Percentiles rank a stretch among this genome's conserved stretches.
Conservation (phyloP, 2,113 vertebrate genomes). For the Delphinus delphis region DNA sequence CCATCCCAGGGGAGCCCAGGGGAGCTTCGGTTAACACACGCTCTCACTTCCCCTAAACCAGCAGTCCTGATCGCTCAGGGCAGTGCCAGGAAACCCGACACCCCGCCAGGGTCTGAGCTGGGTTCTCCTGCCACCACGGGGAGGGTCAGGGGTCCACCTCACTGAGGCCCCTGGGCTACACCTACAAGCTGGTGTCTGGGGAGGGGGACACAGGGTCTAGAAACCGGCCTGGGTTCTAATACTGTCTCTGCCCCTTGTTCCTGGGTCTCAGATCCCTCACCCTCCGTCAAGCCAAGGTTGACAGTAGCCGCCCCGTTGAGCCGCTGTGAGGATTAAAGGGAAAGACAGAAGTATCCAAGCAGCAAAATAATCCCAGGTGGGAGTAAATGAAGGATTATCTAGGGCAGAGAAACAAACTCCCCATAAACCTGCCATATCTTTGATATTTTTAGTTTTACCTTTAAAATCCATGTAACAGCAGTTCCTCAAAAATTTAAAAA, state of each 20-base stretch:
- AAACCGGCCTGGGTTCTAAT: background rate
- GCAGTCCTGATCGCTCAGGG: background rate
- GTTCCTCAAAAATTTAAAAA: background rate
- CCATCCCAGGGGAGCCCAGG: too few relatives aligned
- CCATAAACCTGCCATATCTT: background rate
- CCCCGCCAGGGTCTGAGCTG: background rate
- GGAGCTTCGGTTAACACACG: fast-evolving
- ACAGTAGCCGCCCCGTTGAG: too few relatives aligned
- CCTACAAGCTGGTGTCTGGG: background rate
- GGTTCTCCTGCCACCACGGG: fast-evolving
- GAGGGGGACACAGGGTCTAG: background rate
- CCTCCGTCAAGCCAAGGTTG: background rate
- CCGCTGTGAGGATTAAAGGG: background rate
- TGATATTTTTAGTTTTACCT: background rate
- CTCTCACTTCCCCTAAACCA: background rate
- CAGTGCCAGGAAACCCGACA: background rate
- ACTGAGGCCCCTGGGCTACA: background rate
- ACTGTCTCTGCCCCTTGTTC: too few relatives aligned
- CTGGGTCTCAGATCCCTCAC: background rate
- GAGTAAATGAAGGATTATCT: background rate
- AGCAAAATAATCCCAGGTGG: background rate
- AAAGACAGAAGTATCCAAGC: background rate
- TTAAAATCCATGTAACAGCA: background rate
- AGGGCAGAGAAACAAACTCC: background rate
- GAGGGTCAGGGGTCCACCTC: too few relatives aligned